phyloP scores from a whole-genome alignment of 2,797 vertebrate genomes.

The Enteromius treurensis region DNA sequence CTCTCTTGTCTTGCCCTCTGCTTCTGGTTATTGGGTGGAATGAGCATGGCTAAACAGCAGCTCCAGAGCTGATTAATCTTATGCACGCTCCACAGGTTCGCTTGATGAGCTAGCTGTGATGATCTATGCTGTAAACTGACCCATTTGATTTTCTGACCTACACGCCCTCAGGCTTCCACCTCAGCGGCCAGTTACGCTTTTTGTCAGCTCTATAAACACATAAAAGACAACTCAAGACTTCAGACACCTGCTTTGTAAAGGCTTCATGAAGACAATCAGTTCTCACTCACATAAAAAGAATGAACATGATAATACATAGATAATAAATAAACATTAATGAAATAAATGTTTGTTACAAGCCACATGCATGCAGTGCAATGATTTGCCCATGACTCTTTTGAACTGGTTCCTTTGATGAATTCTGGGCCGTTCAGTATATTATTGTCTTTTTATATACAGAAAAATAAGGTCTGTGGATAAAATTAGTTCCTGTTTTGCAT shows the following conservation, averaged over 20 bases:
- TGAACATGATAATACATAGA: neutral
- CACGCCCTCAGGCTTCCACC: constrained; percentile 64
- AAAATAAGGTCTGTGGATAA: neutral
- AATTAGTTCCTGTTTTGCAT: neutral
- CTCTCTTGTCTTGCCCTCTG: constrained; percentile 71
- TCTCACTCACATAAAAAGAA: neutral
- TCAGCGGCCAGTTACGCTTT: constrained; percentile 66
- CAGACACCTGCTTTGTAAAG: neutral
- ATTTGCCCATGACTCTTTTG: neutral
- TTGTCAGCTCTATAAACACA: constrained; percentile 68
- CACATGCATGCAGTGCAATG: neutral
- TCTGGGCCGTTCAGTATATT: neutral
- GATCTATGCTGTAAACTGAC: constrained; percentile 88
- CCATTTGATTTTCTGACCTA: constrained; percentile 91
- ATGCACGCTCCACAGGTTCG: constrained; percentile 78
- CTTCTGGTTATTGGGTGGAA: constrained; percentile 72
- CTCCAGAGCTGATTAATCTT: constrained; percentile 86
- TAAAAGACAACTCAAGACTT: constrained; percentile 60
- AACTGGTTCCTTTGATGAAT: neutral
- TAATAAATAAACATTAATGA: neutral
- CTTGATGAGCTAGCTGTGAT: constrained; percentile 88
- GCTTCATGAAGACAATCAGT: neutral
- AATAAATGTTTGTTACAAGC: neutral
- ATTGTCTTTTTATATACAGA: neutral
- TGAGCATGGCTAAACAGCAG: constrained; percentile 85